Evolutionary conservation across 1,140 invertebrate species (phyloP).

Genomic region (Sycophaga agraensis): DNA sequence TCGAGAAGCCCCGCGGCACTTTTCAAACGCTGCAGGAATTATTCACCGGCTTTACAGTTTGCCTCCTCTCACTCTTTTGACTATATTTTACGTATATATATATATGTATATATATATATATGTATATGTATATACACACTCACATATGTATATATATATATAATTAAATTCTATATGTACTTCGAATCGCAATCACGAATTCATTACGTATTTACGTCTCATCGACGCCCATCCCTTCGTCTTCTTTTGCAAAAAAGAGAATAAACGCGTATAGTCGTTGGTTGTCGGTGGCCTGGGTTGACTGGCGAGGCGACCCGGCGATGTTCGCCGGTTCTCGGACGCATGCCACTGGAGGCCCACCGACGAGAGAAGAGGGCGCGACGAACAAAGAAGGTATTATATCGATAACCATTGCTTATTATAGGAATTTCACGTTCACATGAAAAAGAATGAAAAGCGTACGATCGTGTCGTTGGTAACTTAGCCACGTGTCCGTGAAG

Average conservation of each 20-base stretch:
- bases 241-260: neutral
- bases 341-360: slow-evolving; percentile 20
- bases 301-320: too few relatives aligned
- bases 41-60: slow-evolving; percentile 16
- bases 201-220: slow-evolving; percentile 22
- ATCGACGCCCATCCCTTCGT: too few relatives aligned
- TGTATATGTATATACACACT: neutral
- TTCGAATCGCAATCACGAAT: slow-evolving; percentile 17
- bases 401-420: slow-evolving; percentile 5
- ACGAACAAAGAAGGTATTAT: slow-evolving; percentile 3
- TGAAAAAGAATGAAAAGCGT: slow-evolving; percentile 21
- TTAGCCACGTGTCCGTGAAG: slow-evolving; percentile 30
- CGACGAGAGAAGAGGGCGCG: slow-evolving; percentile 16
- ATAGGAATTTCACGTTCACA: slow-evolving; percentile 11
- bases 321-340: neutral
- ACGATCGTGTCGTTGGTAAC: slow-evolving; percentile 33
- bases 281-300: too few relatives aligned
- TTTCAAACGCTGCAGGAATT: slow-evolving; percentile 21
- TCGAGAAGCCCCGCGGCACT: slow-evolving; percentile 27
- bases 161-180: too few relatives aligned
- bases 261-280: too few relatives aligned
- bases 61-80: neutral
- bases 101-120: neutral
- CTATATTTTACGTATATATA: neutral
- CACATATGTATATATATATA: too few relatives aligned